Base-by-base conservation (phyloP, 2,113 vertebrate species). In the Martes martes region DNA sequence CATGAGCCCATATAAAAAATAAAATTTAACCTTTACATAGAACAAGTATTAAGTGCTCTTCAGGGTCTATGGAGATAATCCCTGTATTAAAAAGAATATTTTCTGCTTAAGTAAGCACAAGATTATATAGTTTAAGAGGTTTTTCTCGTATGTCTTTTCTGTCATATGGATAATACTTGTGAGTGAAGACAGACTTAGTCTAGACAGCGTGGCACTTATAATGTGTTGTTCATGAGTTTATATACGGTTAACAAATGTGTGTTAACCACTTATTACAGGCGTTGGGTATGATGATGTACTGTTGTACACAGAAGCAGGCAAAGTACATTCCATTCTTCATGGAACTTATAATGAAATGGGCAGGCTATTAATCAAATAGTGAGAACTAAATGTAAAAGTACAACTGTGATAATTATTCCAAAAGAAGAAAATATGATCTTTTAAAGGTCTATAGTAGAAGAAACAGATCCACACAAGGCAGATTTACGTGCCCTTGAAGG, bases 11-110 rank as follows among this genome's bases (percentile, higher is more conserved):
- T 89, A 84, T 85, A 96, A 97, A 98, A 89, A 98, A 92, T 94
- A 91, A 95, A 96, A 42, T 95, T 98, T 98, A 97, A 98, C 93
- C 74, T 98, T 97, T 96, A 96, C 19, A 26, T 65, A 97, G 97
- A 96, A 63, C 87, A 98, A 96, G 11, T 47, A 89, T 97, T 93
- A 98, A 85, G 57, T 96, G 42, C 39, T 95, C 57, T 97, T 89
- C 79, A 95, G 92, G n/a, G 93, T n/a, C 47, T 91, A 19, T 19
- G 78, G 42, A 88, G 88, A 93, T 95, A 47, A 97, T 97, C 76
- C 59, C 21, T 89, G n/a, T 65, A 67, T 94, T 94, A 97, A 96
- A 67, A 85, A 39, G 61, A 78, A 39, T 81, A 94, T 81, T 87
- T 96, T 96, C 45, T 76, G 88, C 36, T 69, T 92, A 90, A 91